Base-by-base conservation (phyloP, 2,888 invertebrate species). In the Dinocampus coccinellae region DNA sequence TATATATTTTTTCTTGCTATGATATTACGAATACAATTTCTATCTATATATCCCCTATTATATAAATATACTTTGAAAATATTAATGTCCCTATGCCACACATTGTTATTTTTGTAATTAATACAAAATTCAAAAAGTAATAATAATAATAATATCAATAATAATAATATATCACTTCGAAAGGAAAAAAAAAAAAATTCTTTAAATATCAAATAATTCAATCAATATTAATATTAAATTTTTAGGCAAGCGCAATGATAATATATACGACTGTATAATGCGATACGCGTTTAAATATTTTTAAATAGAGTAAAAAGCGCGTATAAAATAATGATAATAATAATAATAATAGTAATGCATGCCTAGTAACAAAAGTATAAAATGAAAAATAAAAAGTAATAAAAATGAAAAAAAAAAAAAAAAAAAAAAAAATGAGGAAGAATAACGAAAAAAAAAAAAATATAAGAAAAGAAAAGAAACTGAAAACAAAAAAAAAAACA, bases 261-360 rank as follows among this genome's bases (percentile, higher is more conserved):
- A 72, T 68, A 73, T 69, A 57, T 65, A 70, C 71, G 69, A 16
- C 16, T 16, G 47, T 70, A 58, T 53, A 71, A 73, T 72, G 69
- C 70, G 77, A 73, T 36, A 75, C 73, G 73, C 73, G 72, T 66
- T 58, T 72, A 42, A n/a, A 75, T 70, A 67, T 64, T 74, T 9
- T 72, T 57, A 47, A 68, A 69, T 73, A 63, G 65, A 71, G 1
- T 4, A n/a, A 71, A 73, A 52, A 74, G 75, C 75, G 74, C 74
- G 73, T 60, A 62, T 71, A 68, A 67, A 68, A 29, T 29, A 72
- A 67, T n/a, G n/a, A n/a, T n/a, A n/a, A n/a, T n/a, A n/a, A n/a
- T n/a, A n/a, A n/a, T n/a, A n/a, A n/a, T n/a, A n/a, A n/a, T n/a
- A n/a, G n/a, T n/a, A 57, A 62, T 36, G 65, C 74, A 76, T 74